phyloP scores from a whole-genome alignment of 2,113 vertebrate genomes.

The Tringa solitaria region DNA sequence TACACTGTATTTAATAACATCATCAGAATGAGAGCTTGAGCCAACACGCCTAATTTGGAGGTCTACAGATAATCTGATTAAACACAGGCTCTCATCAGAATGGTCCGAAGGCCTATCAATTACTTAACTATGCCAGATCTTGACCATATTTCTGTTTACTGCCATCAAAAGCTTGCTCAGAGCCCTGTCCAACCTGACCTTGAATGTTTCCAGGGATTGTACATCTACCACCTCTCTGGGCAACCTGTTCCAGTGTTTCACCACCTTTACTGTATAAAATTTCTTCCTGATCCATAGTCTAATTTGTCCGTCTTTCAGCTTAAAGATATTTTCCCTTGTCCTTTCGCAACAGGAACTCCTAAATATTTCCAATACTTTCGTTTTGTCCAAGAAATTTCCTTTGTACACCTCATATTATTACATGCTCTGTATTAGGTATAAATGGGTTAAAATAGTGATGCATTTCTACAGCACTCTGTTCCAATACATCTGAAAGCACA shows the following conservation, averaged over 20 bases:
- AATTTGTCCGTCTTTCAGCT: neutral
- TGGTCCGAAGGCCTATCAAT: rapidly evolving
- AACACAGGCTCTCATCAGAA: neutral
- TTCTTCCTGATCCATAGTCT: neutral
- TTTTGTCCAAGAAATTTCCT: neutral
- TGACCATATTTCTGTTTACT: neutral
- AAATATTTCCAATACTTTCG: neutral
- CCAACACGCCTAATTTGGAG: neutral
- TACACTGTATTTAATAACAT: neutral
- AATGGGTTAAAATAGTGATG: neutral
- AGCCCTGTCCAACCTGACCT: neutral
- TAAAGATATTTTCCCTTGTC: neutral
- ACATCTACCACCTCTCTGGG: neutral
- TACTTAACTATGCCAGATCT: neutral
- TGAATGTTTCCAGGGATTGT: neutral
- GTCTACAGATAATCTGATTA: neutral
- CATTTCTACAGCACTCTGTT: neutral
- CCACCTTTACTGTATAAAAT: neutral
- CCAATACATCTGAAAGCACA: neutral
- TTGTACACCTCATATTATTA: neutral
- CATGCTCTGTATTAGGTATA: neutral
- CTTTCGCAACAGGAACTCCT: neutral
- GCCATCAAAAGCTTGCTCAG: neutral
- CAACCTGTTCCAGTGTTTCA: neutral
- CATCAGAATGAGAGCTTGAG: neutral